Percentiles rank a stretch among this genome's conserved stretches.
Conservation (phyloP, 2,797 vertebrate genomes). For the Psittacula derbiana region DNA sequence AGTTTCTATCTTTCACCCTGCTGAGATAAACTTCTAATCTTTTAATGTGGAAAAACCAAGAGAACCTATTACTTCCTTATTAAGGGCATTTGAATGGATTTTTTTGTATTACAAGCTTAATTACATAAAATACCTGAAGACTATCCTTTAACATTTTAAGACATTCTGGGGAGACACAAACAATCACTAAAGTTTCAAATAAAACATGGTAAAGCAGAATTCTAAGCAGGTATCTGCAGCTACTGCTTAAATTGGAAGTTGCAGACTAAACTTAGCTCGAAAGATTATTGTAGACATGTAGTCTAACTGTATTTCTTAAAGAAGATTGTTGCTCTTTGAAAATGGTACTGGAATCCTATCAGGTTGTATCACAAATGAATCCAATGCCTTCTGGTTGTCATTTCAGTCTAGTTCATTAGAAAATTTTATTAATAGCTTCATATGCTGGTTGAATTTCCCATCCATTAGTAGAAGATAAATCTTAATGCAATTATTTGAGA, state of each 20-base stretch:
- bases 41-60: slow-evolving; percentile 41
- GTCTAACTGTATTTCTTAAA: background rate
- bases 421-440: background rate
- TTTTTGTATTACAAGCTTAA: background rate
- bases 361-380: background rate
- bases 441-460: background rate
- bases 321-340: background rate
- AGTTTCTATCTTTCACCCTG: slow-evolving; percentile 43
- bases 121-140: background rate
- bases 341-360: background rate
- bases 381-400: background rate
- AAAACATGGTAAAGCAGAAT: background rate
- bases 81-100: background rate
- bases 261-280: background rate
- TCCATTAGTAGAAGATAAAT: background rate
- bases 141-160: background rate
- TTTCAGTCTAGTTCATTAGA: background rate
- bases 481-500: background rate
- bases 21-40: slow-evolving; percentile 56
- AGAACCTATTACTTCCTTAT: slow-evolving; percentile 41
- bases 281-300: background rate
- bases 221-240: background rate
- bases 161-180: background rate
- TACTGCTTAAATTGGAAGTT: background rate
- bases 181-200: background rate